Percentiles rank a stretch among this genome's conserved stretches.
Evolutionary conservation across 2,113 vertebrate species (phyloP).

Genomic region (Brachionichthys hirsutus): DNA sequence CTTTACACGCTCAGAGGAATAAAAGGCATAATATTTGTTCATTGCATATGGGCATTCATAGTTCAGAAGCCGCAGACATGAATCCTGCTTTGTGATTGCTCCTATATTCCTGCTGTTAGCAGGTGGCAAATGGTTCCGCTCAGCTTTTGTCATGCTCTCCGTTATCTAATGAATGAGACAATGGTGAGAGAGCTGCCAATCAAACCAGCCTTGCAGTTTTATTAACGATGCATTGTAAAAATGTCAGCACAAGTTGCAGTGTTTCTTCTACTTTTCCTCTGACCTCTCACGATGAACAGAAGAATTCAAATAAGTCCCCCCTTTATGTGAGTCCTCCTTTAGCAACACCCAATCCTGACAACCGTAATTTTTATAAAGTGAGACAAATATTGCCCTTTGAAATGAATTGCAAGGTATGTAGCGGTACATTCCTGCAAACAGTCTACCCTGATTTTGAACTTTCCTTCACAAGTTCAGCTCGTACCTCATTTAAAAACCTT

Average conservation of each 20-base stretch:
- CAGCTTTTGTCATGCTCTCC: constrained; percentile 1
- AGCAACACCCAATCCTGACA: constrained; percentile 60
- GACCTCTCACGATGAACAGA: constrained; percentile 22
- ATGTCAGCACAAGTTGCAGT: constrained; percentile 25
- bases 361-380: constrained; percentile 48
- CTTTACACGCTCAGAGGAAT: constrained; percentile 14
- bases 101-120: neutral
- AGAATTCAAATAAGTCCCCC: constrained; percentile 54
- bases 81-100: constrained; percentile 1
- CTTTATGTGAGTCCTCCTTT: constrained; percentile 43
- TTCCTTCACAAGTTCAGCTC: constrained; percentile 28
- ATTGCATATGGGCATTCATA: constrained; percentile 16
- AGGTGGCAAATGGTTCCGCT: constrained; percentile 3
- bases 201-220: constrained; percentile 28
- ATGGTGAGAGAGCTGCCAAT: constrained; percentile 23
- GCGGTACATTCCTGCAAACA: constrained; percentile 60
- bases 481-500: constrained; percentile 35
- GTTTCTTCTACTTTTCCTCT: constrained; percentile 27
- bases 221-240: constrained; percentile 41
- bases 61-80: constrained; percentile 10
- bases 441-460: constrained; percentile 49
- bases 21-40: constrained; percentile 21
- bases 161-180: constrained; percentile 21
- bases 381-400: constrained; percentile 67
- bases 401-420: constrained; percentile 57